phyloP scores from a whole-genome alignment of 2,113 vertebrate species.

The Ahaetulla prasina region DNA sequence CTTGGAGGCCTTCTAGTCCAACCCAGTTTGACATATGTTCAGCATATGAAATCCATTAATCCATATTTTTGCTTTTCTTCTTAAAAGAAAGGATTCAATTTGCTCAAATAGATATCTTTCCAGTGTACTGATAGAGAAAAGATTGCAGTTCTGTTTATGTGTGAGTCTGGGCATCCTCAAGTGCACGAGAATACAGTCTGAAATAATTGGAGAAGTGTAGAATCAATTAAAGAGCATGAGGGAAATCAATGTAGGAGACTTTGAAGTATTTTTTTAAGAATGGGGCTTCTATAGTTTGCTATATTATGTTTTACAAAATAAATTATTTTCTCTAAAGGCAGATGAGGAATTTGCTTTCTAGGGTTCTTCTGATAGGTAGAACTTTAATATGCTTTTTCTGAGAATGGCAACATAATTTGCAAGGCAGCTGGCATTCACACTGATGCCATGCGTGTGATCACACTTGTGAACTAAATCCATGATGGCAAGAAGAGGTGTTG shows the following conservation, averaged over 20 bases:
- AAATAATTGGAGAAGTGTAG: background rate
- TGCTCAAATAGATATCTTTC: background rate
- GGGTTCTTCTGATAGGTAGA: background rate
- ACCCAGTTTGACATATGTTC: background rate
- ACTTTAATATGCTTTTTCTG: background rate
- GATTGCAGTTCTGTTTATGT: background rate
- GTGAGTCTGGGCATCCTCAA: background rate
- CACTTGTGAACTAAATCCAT: background rate
- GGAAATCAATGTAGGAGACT: background rate
- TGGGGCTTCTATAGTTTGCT: background rate
- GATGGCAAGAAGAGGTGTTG: background rate
- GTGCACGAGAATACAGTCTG: background rate
- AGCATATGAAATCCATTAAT: background rate
- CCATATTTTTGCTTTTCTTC: background rate
- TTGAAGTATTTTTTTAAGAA: background rate
- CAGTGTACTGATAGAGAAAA: background rate
- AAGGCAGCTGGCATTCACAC: background rate
- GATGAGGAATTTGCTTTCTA: background rate
- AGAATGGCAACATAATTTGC: background rate
- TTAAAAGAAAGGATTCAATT: background rate
- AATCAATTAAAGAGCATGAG: background rate
- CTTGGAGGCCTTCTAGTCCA: no score
- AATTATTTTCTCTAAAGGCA: background rate
- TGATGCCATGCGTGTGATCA: background rate
- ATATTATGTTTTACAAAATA: background rate